Conservation (phyloP, 2,797 vertebrate genomes). For the Chelmon rostratus region DNA sequence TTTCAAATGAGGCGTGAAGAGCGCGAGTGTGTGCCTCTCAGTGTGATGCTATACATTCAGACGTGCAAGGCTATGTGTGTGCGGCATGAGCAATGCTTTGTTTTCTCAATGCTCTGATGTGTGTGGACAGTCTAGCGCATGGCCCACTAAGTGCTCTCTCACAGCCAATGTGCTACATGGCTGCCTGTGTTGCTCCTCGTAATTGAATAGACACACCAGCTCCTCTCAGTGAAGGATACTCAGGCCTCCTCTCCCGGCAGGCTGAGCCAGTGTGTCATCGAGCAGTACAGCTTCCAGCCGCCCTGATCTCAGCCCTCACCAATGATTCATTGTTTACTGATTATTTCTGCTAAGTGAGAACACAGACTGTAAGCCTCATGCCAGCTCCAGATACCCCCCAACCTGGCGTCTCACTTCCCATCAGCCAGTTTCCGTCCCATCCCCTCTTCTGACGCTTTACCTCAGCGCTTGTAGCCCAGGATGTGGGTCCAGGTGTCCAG, state of each 20-base stretch:
- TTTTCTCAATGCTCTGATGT: slow-evolving; percentile 78
- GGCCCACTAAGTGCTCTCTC: slow-evolving; percentile 78
- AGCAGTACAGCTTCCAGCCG: slow-evolving; percentile 46
- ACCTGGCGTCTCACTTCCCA: slow-evolving; percentile 67
- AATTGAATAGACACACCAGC: slow-evolving; percentile 81
- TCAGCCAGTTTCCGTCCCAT: slow-evolving; percentile 46
- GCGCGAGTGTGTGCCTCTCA: slow-evolving; percentile 52
- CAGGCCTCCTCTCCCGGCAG: slow-evolving; percentile 58
- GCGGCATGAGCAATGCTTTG: slow-evolving; percentile 60
- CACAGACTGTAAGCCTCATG: slow-evolving; percentile 53
- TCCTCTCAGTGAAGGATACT: slow-evolving; percentile 65
- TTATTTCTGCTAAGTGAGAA: slow-evolving; percentile 73
- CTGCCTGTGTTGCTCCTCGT: slow-evolving; percentile 67
- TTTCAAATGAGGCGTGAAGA: slow-evolving; percentile 87
- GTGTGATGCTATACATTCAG: slow-evolving; percentile 71
- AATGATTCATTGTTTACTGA: slow-evolving; percentile 78
- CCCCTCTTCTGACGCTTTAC: slow-evolving; percentile 43
- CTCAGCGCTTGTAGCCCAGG: slow-evolving; percentile 71
- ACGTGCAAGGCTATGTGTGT: slow-evolving; percentile 61
- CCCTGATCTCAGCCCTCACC: slow-evolving; percentile 50
- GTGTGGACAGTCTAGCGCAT: slow-evolving; percentile 72
- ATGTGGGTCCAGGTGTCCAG: slow-evolving; percentile 84
- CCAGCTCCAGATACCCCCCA: slow-evolving; percentile 49
- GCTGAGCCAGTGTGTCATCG: slow-evolving; percentile 53
- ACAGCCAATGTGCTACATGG: slow-evolving; percentile 75